Base-by-base conservation (phyloP, 2,797 vertebrate genomes). In the Rachycentron canadum region DNA sequence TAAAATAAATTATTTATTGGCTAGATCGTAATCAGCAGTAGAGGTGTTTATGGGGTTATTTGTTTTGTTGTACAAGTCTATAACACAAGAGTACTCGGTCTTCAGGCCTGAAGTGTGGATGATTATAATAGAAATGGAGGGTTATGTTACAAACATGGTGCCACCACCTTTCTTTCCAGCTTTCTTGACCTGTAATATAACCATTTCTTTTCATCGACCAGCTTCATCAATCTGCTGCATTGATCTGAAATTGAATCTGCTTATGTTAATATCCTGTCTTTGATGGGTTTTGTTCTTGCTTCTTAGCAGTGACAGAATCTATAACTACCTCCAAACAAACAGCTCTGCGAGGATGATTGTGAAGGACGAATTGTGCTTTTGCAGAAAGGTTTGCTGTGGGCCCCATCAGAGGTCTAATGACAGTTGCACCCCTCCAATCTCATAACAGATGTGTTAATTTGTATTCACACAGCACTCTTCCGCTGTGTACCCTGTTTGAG, bases 241-340 rank as follows among this genome's bases (percentile, higher is more conserved):
- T 85, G 83, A 87, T 84, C 72, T 86, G 88, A 82, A 86, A 92
- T 82, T 71, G 25, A 88, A 91, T 92, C 79, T 79, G 65, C 80
- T 85, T 57, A 76, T 82, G 74, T 67, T 87, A 86, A 90, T 88
- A 76, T 81, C 62, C 62, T 70, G 70, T n/a, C 43, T 68, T 56
- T 76, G 73, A 87, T 84, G 68, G 76, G 68, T 83, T 87, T 85
- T 79, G 52, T 52, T 69, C 30, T 43, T 21, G 68, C 79, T 76
- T 73, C 74, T 79, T 55, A 70, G 50, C 62, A 56, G 60, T 73
- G 71, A 85, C 72, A 71, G 30, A 67, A 81, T 86, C 49, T 70
- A 21, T 86, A 81, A 73, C 69, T 61, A 56, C 23, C 6, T 34
- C 7, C 34, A 62, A 68, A 78, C 47, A 19, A 13, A 32, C 11